Percentiles rank a stretch among this genome's conserved stretches.
Evolutionary conservation across 2,113 vertebrate species (phyloP).

Genomic region (Ondatra zibethicus): DNA sequence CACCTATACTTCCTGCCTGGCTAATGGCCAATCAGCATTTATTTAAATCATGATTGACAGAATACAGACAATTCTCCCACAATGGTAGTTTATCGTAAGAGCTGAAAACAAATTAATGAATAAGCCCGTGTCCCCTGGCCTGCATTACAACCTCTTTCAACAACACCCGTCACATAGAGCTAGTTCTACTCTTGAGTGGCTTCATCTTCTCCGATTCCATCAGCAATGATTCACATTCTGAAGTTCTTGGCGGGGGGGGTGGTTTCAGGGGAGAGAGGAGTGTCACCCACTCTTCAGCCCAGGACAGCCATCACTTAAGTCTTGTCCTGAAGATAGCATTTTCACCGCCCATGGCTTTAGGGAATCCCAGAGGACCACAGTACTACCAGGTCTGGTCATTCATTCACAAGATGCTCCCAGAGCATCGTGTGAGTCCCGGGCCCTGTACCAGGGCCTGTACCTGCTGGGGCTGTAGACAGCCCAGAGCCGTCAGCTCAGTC

Average conservation of each 20-base stretch:
- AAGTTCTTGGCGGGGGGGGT: background rate
- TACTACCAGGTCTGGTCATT: background rate
- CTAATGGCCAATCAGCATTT: no score
- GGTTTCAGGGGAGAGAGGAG: background rate
- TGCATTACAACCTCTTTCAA: background rate
- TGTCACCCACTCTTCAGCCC: background rate
- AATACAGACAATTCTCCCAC: no score
- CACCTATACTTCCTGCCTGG: no score
- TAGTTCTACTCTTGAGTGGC: rapidly evolving
- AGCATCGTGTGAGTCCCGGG: background rate
- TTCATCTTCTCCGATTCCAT: background rate
- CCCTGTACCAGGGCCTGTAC: background rate
- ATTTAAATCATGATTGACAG: no score
- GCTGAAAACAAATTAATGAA: no score
- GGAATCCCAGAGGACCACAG: background rate
- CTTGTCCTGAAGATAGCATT: background rate
- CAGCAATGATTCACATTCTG: background rate
- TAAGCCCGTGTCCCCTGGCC: background rate
- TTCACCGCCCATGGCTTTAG: background rate
- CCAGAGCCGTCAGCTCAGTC: background rate
- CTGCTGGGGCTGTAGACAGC: background rate
- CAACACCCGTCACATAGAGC: rapidly evolving
- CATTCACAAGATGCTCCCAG: background rate
- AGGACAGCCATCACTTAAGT: background rate
- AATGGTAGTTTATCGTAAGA: background rate